phyloP scores from a whole-genome alignment of 30 jellyfish, hydroid and myxozoan genomes.

The Hydractinia symbiolongicarpus region DNA sequence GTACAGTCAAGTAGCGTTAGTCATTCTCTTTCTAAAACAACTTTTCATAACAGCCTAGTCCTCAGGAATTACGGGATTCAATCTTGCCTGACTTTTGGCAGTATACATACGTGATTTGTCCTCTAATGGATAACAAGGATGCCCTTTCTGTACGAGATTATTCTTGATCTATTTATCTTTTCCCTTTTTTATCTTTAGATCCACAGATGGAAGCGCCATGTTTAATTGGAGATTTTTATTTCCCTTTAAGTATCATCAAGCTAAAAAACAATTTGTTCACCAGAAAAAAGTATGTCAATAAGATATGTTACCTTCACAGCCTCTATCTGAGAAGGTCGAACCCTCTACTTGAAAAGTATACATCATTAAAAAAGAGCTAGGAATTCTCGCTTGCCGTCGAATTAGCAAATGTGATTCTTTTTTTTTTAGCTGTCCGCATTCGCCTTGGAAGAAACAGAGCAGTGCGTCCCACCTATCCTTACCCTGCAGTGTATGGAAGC shows the following conservation, averaged over 20 bases:
- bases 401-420: not conserved
- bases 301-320: not conserved
- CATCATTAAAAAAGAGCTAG: not conserved
- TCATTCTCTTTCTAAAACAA: too few relatives aligned
- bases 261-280: conserved; percentile 64
- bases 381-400: not conserved
- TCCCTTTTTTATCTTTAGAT: conserved; percentile 26
- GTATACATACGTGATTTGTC: too few relatives aligned
- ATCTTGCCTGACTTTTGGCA: too few relatives aligned
- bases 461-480: conserved; percentile 14
- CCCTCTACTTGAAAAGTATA: not conserved
- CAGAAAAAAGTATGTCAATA: conserved; percentile 52
- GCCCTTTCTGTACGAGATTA: too few relatives aligned
- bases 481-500: conserved; percentile 36
- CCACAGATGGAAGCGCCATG: conserved; percentile 91
- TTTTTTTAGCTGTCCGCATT: not conserved
- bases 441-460: conserved; percentile 29
- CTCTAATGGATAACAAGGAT: too few relatives aligned
- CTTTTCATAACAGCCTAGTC: too few relatives aligned
- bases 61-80: too few relatives aligned
- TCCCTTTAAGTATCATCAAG: conserved; percentile 62
- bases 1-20: too few relatives aligned
- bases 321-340: not conserved
- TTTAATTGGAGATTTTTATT: conserved; percentile 93
- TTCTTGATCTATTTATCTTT: too few relatives aligned